A percentile compares a stretch with the other conserved stretches of the same genome.
phyloP scores from a whole-genome alignment of 2,888 invertebrate species.

The Lepidonotus clava region DNA sequence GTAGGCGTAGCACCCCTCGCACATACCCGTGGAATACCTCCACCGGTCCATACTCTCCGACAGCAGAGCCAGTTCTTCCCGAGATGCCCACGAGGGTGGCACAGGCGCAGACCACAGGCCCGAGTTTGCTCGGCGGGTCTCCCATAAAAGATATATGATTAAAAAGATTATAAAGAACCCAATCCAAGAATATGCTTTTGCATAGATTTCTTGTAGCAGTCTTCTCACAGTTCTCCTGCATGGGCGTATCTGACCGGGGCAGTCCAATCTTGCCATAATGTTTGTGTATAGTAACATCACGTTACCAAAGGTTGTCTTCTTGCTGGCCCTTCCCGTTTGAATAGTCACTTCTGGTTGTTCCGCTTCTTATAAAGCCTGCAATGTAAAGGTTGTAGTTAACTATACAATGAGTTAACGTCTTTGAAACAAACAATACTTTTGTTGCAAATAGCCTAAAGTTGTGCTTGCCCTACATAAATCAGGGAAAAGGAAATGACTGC shows the following conservation, averaged over 20 bases:
- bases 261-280: neutral
- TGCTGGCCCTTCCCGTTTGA: neutral
- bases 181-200: neutral
- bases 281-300: neutral
- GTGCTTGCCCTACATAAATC: no score
- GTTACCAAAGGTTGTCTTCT: neutral
- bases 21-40: neutral
- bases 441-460: no score
- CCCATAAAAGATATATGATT: neutral
- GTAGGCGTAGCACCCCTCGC: conserved; percentile 20
- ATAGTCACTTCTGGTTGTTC: neutral
- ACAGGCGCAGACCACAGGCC: neutral
- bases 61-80: neutral
- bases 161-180: neutral
- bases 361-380: no score
- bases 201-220: no score
- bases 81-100: neutral
- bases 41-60: neutral
- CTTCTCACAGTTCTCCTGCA: neutral
- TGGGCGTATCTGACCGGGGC: neutral
- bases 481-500: no score
- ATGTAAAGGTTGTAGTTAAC: no score
- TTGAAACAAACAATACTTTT: no score
- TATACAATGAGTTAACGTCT: no score
- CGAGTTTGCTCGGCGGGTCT: neutral